Evolutionary conservation across 1,140 invertebrate species (phyloP).

Genomic region (Aphelinus certus): DNA sequence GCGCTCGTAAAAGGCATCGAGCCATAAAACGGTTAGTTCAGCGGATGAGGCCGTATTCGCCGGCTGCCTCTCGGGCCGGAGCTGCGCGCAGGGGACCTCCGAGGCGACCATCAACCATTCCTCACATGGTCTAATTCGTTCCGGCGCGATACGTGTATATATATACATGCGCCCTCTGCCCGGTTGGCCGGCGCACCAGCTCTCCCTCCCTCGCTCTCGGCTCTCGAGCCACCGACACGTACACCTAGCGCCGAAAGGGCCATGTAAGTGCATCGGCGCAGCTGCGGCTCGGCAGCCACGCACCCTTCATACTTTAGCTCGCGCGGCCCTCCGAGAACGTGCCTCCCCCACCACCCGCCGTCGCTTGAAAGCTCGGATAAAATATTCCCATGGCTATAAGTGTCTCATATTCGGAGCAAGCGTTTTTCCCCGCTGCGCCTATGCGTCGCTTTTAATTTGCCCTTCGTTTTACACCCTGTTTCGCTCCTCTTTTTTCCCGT

Average conservation of each 20-base stretch:
- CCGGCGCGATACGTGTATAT: constrained; percentile 28
- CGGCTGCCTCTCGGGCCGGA: neutral
- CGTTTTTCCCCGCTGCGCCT: constrained; percentile 29
- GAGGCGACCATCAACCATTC: constrained; percentile 57
- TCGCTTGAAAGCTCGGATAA: constrained; percentile 35
- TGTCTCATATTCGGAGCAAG: constrained; percentile 39
- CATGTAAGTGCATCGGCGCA: constrained; percentile 32
- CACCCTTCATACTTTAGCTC: constrained; percentile 10
- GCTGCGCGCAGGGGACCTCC: constrained; percentile 41
- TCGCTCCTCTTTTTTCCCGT: neutral
- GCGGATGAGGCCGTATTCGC: neutral
- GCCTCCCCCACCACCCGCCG: neutral
- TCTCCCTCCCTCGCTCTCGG: too few species aligned
- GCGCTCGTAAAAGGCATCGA: constrained; percentile 61
- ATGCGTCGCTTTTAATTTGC: constrained; percentile 9
- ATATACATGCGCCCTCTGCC: neutral
- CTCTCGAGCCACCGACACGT: neutral
- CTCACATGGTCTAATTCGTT: constrained; percentile 57
- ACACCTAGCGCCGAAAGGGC: neutral
- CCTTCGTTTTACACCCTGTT: neutral
- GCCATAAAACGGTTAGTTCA: constrained; percentile 58
- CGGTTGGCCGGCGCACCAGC: too few species aligned
- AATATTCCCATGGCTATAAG: constrained; percentile 30
- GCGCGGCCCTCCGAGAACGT: neutral
- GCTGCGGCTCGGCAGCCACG: constrained; percentile 1